Base-by-base conservation (phyloP, 2,888 invertebrate genomes). In the Tetropium fuscum region DNA sequence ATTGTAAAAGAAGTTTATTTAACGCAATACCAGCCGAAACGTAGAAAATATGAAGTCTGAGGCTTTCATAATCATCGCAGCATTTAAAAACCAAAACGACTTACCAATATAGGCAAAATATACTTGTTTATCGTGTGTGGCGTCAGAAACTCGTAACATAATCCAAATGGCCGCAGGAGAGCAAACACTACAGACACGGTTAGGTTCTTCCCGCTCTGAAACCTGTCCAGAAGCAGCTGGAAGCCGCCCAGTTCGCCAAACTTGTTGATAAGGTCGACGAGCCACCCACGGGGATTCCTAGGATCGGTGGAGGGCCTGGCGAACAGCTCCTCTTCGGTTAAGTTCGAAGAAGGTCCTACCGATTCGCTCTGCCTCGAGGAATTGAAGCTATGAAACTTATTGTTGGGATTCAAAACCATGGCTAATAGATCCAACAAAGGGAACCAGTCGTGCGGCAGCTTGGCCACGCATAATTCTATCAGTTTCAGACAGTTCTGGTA, bases 381-480 rank as follows among this genome's bases (percentile, higher is more conserved):
- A 83, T 94, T 94, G 80, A 92, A 94, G 62, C 90, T 90, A 81
- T 95, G 94, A 85, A 95, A 95, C 90, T 97, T 98, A 84, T 94
- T 97, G 79, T 91, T 93, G 54, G 97, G 97, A 86, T 97, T 97
- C 77, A 98, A 90, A 67, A 93, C 91, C 90, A 97, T 94, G 61
- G 95, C 93, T 69, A 98, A 85, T 72, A 98, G 86, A 81, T 98
- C 94, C 74, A 98, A 84, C 72, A 97, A 87, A 75, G 95, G 93
- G 75, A 95, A 92, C 89, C 96, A 96, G 83, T 97, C 96, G 71
- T 91, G 89, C 54, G 87, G 86, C 80, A 98, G 86, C 83, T 97
- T 97, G 74, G 94, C 87, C 69, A 96, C 95, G 85, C 96, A 95
- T 71, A 98, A 85, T 84, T 96, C 95, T 66, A 98, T 90, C 73